Conservation (phyloP, 1,140 invertebrate species). For the Tribolium madens region DNA sequence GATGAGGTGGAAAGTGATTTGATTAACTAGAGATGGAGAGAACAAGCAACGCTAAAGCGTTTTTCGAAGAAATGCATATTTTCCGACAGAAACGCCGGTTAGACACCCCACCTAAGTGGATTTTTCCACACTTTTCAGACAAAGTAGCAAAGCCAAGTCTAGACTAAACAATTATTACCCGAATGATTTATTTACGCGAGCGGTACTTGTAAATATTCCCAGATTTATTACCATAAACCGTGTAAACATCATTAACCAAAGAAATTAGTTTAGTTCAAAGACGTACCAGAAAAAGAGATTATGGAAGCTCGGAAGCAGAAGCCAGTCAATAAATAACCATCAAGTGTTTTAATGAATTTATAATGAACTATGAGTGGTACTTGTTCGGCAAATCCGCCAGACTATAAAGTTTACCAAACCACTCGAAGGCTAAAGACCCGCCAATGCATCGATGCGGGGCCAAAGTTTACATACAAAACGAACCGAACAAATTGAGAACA, state of each 20-base stretch:
- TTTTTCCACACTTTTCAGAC: no score
- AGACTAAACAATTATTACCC: not conserved
- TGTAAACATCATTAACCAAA: not conserved
- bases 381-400: slow-evolving; percentile 25
- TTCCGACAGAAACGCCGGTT: slow-evolving; percentile 2
- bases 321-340: not conserved
- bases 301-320: not conserved
- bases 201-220: slow-evolving; percentile 9
- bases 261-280: not conserved
- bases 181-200: slow-evolving; percentile 1
- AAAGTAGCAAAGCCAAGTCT: not conserved
- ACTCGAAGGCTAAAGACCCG: slow-evolving; percentile 21
- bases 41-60: not conserved
- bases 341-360: slow-evolving; percentile 35
- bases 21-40: slow-evolving; percentile 12
- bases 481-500: slow-evolving; percentile 24
- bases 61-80: slow-evolving; percentile 8
- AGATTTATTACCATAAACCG: slow-evolving; percentile 7
- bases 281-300: not conserved
- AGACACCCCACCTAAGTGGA: no score
- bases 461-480: slow-evolving; percentile 28
- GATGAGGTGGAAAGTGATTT: slow-evolving; percentile 28
- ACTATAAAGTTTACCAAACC: slow-evolving; percentile 9
- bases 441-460: slow-evolving; percentile 17
- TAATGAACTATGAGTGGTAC: slow-evolving; percentile 24